Percentiles rank a stretch among this genome's conserved stretches.
phyloP scores from a whole-genome alignment of 1,140 invertebrate species.

The Alviniconcha marisindica region DNA sequence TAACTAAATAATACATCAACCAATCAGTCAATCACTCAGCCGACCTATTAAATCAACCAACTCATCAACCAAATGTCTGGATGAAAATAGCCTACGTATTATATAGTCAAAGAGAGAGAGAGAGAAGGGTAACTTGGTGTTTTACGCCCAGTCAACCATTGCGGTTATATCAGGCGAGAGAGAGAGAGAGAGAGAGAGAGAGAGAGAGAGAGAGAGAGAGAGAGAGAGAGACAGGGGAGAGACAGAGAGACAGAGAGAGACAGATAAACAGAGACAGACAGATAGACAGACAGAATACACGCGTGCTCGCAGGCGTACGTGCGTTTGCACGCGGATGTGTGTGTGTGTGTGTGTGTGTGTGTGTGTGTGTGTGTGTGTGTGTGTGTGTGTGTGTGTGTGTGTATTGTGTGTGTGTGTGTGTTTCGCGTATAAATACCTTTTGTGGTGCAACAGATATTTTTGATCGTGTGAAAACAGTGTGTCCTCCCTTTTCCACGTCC shows the following conservation, averaged over 20 bases:
- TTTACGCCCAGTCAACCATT: no score
- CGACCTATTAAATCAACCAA: not conserved
- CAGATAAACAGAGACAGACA: not conserved
- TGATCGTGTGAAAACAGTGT: constrained; percentile 28
- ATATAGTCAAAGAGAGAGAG: not conserved
- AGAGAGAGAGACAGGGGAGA: not conserved
- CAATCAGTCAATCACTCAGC: no score
- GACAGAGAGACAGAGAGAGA: no score
- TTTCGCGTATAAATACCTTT: not conserved
- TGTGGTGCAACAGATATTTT: constrained; percentile 25
- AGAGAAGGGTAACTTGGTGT: no score
- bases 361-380: constrained; percentile 39
- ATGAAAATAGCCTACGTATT: not conserved
- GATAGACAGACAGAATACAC: not conserved
- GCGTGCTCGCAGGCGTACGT: not conserved
- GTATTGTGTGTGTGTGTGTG: no score
- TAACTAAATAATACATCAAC: not conserved
- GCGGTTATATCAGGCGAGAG: no score
- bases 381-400: constrained; percentile 35
- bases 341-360: constrained; percentile 24
- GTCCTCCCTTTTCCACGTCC: constrained; percentile 32
- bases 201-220: not conserved
- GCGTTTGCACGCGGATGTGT: not conserved
- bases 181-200: no score
- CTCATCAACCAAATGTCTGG: not conserved